Evolutionary conservation across 2,888 invertebrate species (phyloP).

Genomic region (Deroplatys truncata): DNA sequence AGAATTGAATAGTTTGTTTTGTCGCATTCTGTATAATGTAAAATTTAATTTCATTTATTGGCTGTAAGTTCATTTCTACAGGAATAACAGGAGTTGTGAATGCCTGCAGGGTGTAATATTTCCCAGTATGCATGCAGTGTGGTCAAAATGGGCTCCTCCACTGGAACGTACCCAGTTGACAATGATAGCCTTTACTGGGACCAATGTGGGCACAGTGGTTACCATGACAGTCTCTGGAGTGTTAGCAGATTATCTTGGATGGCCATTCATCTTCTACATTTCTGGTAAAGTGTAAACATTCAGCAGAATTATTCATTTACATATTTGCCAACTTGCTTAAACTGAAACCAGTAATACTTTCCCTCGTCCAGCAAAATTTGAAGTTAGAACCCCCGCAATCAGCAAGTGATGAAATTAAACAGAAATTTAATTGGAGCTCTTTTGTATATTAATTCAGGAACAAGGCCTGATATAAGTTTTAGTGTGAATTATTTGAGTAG

Average conservation of each 20-base stretch:
- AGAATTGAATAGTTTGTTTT: too few species aligned
- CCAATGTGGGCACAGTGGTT: slow-evolving; percentile 79
- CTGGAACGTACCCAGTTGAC: slow-evolving; percentile 73
- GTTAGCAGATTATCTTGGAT: slow-evolving; percentile 68
- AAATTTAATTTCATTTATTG: too few species aligned
- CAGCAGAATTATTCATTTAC: neutral
- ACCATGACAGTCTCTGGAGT: slow-evolving; percentile 75
- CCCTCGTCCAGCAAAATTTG: neutral
- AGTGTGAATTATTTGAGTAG: too few species aligned
- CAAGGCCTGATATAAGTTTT: too few species aligned
- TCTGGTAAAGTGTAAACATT: slow-evolving; percentile 50
- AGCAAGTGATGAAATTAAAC: too few species aligned
- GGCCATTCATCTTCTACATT: slow-evolving; percentile 80
- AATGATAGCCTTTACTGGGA: slow-evolving; percentile 80
- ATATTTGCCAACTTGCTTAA: neutral
- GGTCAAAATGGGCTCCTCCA: slow-evolving; percentile 80
- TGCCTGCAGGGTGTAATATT: slow-evolving; percentile 65
- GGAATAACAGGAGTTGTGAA: neutral
- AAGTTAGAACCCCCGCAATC: too few species aligned
- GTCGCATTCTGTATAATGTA: too few species aligned
- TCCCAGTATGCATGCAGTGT: slow-evolving; percentile 78
- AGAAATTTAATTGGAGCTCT: too few species aligned
- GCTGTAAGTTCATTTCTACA: too few species aligned
- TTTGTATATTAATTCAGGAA: too few species aligned
- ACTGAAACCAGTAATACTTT: neutral